A percentile compares a stretch with the other conserved stretches of the same genome.
Evolutionary conservation across 2,797 vertebrate genomes (phyloP).

Genomic region (Sebastes vulpes): DNA sequence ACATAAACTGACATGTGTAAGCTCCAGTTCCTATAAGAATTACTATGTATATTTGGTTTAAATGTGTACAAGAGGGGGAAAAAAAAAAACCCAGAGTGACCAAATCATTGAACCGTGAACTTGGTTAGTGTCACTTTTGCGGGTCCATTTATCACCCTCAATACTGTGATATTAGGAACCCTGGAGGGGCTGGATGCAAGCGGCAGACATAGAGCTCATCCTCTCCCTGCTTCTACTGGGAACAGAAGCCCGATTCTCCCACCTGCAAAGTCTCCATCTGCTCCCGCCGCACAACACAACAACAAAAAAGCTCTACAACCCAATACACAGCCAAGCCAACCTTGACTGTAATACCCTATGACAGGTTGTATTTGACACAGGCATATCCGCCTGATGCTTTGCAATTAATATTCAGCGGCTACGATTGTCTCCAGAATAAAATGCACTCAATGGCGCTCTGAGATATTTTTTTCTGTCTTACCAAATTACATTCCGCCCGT

Average conservation of each 20-base stretch:
- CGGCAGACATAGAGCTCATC: conserved; percentile 77
- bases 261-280: conserved; percentile 90
- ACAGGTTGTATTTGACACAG: conserved; percentile 64
- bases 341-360: conserved; percentile 60
- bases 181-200: conserved; percentile 69
- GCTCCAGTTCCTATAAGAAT: background rate
- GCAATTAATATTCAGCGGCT: conserved; percentile 50
- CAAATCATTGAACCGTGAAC: conserved; percentile 71
- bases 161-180: conserved; percentile 74
- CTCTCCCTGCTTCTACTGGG: conserved; percentile 66
- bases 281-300: conserved; percentile 65
- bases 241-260: conserved; percentile 85
- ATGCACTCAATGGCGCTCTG: conserved; percentile 40
- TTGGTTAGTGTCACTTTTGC: conserved; percentile 73
- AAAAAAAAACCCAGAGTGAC: conserved; percentile 34
- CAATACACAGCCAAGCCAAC: conserved; percentile 54
- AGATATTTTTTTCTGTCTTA: conserved; percentile 58
- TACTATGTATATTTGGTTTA: conserved; percentile 31
- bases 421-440: conserved; percentile 54
- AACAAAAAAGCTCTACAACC: conserved; percentile 61
- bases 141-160: conserved; percentile 83
- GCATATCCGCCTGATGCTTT: conserved; percentile 48
- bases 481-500: conserved; percentile 42
- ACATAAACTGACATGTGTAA: background rate
- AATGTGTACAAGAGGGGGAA: conserved; percentile 11